Percentiles rank a stretch among this genome's conserved stretches.
Conservation (phyloP, 2,888 invertebrate species). For the Apodemia mormo region DNA sequence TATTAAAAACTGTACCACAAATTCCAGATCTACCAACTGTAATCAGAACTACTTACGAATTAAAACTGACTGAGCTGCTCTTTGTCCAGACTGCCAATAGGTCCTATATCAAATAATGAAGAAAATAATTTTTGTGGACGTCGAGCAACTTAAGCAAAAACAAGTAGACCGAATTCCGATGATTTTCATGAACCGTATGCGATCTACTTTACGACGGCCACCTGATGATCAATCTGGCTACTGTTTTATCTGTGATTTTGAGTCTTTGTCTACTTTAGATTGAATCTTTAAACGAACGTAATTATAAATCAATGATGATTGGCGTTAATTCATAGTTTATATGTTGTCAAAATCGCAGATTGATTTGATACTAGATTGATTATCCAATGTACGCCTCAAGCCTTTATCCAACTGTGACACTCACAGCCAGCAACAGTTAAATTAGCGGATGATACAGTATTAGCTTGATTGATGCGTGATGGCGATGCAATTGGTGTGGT, state of each 20-base stretch:
- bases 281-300: background rate
- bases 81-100: conserved; percentile 45
- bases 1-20: background rate
- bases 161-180: conserved; percentile 55
- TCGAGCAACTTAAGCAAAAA: conserved; percentile 59
- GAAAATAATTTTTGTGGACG: conserved; percentile 41
- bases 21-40: conserved; percentile 25
- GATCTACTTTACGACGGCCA: conserved; percentile 49
- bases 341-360: background rate
- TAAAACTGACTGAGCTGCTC: conserved; percentile 49
- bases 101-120: conserved; percentile 28
- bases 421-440: conserved; percentile 83
- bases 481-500: conserved; percentile 78
- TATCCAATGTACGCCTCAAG: background rate
- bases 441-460: conserved; percentile 77
- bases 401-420: conserved; percentile 78
- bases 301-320: background rate
- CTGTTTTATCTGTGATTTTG: background rate
- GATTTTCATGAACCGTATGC: conserved; percentile 34
- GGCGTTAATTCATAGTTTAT: background rate
- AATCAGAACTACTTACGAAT: conserved; percentile 30
- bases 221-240: conserved; percentile 24
- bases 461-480: conserved; percentile 77
- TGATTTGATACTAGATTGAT: background rate
- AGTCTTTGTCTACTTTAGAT: background rate